phyloP scores from a whole-genome alignment of 2,797 vertebrate species.

The Tiaroga cobitis region DNA sequence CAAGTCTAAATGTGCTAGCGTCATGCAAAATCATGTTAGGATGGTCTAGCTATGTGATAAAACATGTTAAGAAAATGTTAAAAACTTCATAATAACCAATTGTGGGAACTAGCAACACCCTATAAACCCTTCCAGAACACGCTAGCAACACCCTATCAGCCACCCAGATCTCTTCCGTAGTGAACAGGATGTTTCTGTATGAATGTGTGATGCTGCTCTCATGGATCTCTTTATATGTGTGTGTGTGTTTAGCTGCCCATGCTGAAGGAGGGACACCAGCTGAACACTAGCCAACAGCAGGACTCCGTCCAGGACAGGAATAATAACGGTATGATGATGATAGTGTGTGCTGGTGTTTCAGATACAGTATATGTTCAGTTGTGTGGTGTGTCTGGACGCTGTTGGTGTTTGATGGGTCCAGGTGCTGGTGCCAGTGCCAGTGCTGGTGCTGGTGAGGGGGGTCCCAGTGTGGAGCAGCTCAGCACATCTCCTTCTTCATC shows the following conservation, averaged over 20 bases:
- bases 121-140: too few species aligned
- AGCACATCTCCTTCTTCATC: not conserved
- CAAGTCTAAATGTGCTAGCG: too few species aligned
- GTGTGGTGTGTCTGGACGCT: not conserved
- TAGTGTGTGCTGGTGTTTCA: not conserved
- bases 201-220: not conserved
- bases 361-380: not conserved
- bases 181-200: not conserved
- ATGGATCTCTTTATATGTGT: conserved; percentile 11
- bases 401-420: not conserved
- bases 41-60: too few species aligned
- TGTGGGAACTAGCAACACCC: too few species aligned
- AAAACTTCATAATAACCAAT: too few species aligned
- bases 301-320: conserved; percentile 63
- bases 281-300: conserved; percentile 62
- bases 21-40: too few species aligned
- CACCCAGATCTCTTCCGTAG: too few species aligned
- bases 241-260: conserved; percentile 54
- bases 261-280: conserved; percentile 64
- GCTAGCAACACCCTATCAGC: too few species aligned
- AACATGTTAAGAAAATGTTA: too few species aligned
- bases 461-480: conserved; percentile 17
- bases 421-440: not conserved
- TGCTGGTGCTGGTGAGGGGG: not conserved
- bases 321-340: conserved; percentile 64